phyloP scores from a whole-genome alignment of 2,888 invertebrate genomes.

The Stenotaenia linearis region DNA sequence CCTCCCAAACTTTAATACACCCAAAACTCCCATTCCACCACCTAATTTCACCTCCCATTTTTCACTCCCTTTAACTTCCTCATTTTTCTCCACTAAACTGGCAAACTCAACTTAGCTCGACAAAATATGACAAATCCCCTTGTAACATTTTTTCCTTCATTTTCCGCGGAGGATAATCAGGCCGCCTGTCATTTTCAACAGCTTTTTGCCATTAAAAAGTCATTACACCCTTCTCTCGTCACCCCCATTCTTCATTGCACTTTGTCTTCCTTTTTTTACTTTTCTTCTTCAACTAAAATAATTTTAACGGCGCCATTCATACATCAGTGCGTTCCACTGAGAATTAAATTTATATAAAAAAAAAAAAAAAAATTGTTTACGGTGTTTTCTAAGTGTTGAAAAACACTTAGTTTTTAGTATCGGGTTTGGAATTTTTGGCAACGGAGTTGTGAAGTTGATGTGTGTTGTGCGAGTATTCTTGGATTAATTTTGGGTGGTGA shows the following conservation, averaged over 20 bases:
- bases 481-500: too few relatives aligned
- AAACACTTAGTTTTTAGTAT: neutral
- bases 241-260: conserved; percentile 17
- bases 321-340: neutral
- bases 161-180: neutral
- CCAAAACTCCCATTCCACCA: too few relatives aligned
- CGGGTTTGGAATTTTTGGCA: neutral
- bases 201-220: conserved; percentile 26
- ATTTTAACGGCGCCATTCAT: conserved; percentile 19
- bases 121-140: conserved; percentile 24
- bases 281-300: neutral
- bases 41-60: neutral
- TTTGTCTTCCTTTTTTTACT: neutral
- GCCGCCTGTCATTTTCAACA: conserved; percentile 14
- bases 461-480: too few relatives aligned
- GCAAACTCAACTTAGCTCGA: neutral
- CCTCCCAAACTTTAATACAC: too few relatives aligned
- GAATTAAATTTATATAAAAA: neutral
- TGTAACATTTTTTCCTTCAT: neutral
- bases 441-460: neutral
- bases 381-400: neutral
- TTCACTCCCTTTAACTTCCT: neutral
- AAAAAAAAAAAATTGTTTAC: neutral
- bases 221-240: conserved; percentile 21
- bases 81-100: conserved; percentile 6